Conservation (phyloP, 2,888 invertebrate species). For the Bombyx huttoni region DNA sequence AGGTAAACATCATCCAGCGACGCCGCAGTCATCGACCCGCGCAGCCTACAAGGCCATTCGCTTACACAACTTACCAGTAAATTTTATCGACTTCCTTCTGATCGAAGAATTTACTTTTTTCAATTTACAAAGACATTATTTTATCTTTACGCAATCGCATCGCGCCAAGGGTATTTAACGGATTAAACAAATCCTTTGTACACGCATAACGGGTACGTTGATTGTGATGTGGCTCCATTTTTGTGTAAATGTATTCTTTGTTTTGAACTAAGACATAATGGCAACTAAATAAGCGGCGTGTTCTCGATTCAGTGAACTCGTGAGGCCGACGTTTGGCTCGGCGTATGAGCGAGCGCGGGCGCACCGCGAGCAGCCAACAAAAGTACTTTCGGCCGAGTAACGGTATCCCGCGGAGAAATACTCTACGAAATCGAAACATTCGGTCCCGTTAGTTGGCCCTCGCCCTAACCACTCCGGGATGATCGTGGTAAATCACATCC, state of each 20-base stretch:
- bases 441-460: slow-evolving; percentile 65
- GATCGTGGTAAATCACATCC: slow-evolving; percentile 52
- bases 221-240: slow-evolving; percentile 17
- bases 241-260: slow-evolving; percentile 44
- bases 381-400: slow-evolving; percentile 70
- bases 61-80: slow-evolving; percentile 53
- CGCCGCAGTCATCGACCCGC: slow-evolving; percentile 52
- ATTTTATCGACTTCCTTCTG: slow-evolving; percentile 34
- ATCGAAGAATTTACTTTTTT: slow-evolving; percentile 9
- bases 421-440: slow-evolving; percentile 74
- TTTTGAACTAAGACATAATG: slow-evolving; percentile 42
- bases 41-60: slow-evolving; percentile 52
- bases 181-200: slow-evolving; percentile 19
- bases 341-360: slow-evolving; percentile 24
- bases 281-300: slow-evolving; percentile 37
- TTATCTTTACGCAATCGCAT: background rate
- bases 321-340: slow-evolving; percentile 27
- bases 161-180: background rate
- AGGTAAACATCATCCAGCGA: slow-evolving; percentile 55
- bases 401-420: slow-evolving; percentile 69
- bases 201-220: slow-evolving; percentile 20
- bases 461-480: slow-evolving; percentile 51
- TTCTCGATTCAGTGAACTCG: slow-evolving; percentile 61
- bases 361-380: slow-evolving; percentile 45
- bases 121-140: background rate